A percentile compares a stretch with the other conserved stretches of the same genome.
phyloP scores from a whole-genome alignment of 2,113 vertebrate species.

The Sminthopsis crassicaudata region DNA sequence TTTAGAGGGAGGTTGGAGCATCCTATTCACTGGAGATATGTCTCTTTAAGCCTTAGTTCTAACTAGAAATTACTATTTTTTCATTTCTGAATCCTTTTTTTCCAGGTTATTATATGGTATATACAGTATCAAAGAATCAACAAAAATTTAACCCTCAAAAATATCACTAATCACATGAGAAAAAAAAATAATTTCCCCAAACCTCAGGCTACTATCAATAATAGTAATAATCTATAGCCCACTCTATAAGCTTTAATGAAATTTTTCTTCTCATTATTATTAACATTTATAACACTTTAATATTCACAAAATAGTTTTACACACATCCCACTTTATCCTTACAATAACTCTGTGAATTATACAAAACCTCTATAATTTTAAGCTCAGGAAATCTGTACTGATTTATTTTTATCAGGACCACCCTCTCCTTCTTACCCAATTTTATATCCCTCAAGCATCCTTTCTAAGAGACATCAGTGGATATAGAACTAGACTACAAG shows the following conservation, averaged over 20 bases:
- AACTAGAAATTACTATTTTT: neutral
- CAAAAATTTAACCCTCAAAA: neutral
- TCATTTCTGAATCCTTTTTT: neutral
- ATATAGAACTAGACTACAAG: neutral
- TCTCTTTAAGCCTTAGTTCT: neutral
- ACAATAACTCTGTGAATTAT: neutral
- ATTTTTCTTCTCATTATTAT: neutral
- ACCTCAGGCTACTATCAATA: neutral
- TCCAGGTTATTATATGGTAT: neutral
- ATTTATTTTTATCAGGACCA: neutral
- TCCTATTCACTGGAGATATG: neutral
- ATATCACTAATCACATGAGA: neutral
- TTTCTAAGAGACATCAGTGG: neutral
- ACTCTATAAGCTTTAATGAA: neutral
- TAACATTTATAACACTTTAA: neutral
- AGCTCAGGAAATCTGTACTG: neutral
- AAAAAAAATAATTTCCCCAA: neutral
- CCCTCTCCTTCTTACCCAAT: neutral
- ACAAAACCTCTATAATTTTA: neutral
- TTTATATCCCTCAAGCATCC: neutral
- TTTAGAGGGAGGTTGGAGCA: neutral
- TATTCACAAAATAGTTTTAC: neutral
- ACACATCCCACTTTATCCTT: neutral
- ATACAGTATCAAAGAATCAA: neutral
- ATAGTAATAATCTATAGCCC: neutral